Conservation (phyloP, 92 coral and sea anemone genomes). For the Umimayanthus kanabou region DNA sequence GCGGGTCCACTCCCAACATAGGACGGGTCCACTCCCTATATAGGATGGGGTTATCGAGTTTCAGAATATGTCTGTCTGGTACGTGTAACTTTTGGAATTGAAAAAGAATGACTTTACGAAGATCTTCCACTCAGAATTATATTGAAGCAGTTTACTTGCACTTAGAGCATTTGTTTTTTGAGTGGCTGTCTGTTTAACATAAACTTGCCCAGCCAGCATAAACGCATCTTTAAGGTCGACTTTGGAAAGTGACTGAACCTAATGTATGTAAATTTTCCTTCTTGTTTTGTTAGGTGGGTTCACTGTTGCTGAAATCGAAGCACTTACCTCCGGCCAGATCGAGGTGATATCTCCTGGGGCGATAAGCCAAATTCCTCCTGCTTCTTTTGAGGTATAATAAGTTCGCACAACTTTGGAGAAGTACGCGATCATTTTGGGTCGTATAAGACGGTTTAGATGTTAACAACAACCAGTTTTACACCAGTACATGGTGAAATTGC, state of each 20-base stretch:
- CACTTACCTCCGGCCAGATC: slow-evolving; percentile 55
- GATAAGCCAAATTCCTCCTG: slow-evolving; percentile 62
- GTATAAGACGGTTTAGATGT: background rate
- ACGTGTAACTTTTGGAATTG: too few relatives aligned
- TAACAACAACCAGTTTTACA: background rate
- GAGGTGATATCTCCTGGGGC: slow-evolving; percentile 62
- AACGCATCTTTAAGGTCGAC: background rate
- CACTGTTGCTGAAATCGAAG: slow-evolving; percentile 55
- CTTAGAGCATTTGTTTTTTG: background rate
- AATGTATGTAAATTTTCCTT: too few relatives aligned
- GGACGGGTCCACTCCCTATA: background rate
- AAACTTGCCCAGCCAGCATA: too few relatives aligned
- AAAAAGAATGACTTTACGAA: background rate
- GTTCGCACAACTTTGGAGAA: background rate
- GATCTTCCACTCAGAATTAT: background rate
- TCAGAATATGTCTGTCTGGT: background rate
- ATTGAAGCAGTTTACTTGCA: background rate
- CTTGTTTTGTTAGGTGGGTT: slow-evolving; percentile 60
- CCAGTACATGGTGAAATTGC: too few relatives aligned
- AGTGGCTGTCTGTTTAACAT: background rate
- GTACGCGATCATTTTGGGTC: background rate
- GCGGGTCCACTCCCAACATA: background rate
- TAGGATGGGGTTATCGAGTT: background rate
- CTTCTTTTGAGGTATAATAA: slow-evolving; percentile 48
- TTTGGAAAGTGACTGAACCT: background rate